Evolutionary conservation across 2,888 invertebrate genomes (phyloP).

Genomic region (Arctia plantaginis): DNA sequence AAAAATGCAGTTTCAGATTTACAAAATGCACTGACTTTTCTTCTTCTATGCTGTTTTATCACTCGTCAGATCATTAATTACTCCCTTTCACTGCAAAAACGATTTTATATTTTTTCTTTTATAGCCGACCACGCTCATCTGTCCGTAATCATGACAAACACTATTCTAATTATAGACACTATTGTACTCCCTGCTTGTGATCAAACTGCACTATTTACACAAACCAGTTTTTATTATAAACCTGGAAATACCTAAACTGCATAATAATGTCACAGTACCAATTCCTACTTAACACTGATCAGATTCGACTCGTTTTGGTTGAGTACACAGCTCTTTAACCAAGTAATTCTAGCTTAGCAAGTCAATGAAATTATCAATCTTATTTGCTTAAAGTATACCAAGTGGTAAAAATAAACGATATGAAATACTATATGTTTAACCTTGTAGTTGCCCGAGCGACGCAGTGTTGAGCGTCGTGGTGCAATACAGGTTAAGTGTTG

Average conservation of each 20-base stretch:
- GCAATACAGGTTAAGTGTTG: slow-evolving; percentile 26
- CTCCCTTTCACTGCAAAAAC: too few relatives aligned
- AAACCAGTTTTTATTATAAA: not conserved
- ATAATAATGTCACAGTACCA: not conserved
- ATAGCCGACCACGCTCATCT: too few relatives aligned
- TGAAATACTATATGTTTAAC: slow-evolving; percentile 51
- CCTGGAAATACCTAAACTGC: not conserved
- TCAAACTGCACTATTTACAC: not conserved
- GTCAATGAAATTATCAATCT: slow-evolving; percentile 16
- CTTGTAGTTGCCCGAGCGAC: slow-evolving; percentile 57
- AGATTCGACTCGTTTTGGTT: slow-evolving; percentile 9
- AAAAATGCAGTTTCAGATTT: too few relatives aligned
- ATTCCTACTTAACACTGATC: not conserved
- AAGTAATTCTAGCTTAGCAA: slow-evolving; percentile 4
- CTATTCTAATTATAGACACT: not conserved
- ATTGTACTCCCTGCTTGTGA: not conserved
- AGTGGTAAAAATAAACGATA: slow-evolving; percentile 44
- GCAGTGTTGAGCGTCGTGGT: slow-evolving; percentile 14
- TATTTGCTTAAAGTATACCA: slow-evolving; percentile 20
- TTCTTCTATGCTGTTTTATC: too few relatives aligned
- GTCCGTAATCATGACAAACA: not conserved
- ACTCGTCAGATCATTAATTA: too few relatives aligned
- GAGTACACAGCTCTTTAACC: slow-evolving; percentile 9
- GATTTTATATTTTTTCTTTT: too few relatives aligned
- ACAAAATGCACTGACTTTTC: too few relatives aligned